Conservation (phyloP, 2,888 invertebrate species). For the Thalpophila matura region DNA sequence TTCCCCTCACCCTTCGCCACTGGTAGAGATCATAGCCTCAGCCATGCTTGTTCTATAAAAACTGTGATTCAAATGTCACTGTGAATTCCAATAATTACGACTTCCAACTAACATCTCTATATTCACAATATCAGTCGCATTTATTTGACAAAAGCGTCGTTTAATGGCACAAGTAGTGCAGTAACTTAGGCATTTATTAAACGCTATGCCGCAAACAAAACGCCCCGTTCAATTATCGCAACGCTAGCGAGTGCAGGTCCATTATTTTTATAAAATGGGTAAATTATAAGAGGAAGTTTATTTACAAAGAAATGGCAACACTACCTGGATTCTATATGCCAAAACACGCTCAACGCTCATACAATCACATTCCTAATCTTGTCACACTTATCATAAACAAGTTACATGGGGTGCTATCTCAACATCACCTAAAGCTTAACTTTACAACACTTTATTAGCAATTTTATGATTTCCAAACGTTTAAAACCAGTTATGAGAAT, state of each 20-base stretch:
- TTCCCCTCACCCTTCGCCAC: too few relatives aligned
- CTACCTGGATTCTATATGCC: slow-evolving; percentile 8
- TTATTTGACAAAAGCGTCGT: slow-evolving; percentile 40
- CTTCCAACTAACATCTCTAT: slow-evolving; percentile 35
- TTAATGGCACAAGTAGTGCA: slow-evolving; percentile 7
- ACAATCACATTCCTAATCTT: slow-evolving; percentile 63
- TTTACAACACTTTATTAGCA: slow-evolving; percentile 30
- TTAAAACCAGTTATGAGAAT: slow-evolving; percentile 42
- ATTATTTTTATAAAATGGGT: slow-evolving; percentile 5
- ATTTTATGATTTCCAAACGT: slow-evolving; percentile 37
- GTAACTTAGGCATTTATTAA: not conserved
- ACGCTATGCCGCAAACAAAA: not conserved
- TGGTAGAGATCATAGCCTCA: too few relatives aligned
- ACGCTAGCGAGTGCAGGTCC: not conserved
- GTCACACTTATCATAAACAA: slow-evolving; percentile 54
- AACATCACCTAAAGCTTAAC: slow-evolving; percentile 26
- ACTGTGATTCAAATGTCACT: too few relatives aligned
- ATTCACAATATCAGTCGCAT: slow-evolving; percentile 57
- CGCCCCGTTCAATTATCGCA: not conserved
- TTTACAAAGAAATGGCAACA: slow-evolving; percentile 43
- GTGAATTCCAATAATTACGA: slow-evolving; percentile 21
- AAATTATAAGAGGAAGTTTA: slow-evolving; percentile 15
- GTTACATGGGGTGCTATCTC: slow-evolving; percentile 55
- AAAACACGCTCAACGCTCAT: slow-evolving; percentile 13
- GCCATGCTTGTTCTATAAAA: too few relatives aligned